Conservation (phyloP, 2,888 invertebrate genomes). For the Coleophora flavipennella region DNA sequence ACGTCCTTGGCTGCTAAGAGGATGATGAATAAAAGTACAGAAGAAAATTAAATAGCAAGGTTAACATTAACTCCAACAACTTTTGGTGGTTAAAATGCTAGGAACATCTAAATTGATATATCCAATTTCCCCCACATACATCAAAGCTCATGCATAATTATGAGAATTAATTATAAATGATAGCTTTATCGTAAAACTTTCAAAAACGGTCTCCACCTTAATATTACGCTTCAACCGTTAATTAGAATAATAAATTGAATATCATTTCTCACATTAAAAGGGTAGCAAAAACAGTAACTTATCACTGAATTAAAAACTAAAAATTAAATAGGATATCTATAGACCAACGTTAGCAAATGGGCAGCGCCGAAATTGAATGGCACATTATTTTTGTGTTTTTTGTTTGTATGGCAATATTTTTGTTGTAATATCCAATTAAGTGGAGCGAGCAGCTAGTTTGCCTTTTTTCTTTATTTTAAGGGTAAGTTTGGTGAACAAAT, state of each 20-base stretch:
- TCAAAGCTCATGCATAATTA: conserved; percentile 2
- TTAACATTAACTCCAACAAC: too few relatives aligned
- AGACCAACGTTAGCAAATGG: conserved; percentile 59
- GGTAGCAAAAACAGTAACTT: conserved; percentile 14
- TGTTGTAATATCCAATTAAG: conserved; percentile 67
- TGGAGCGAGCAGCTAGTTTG: conserved; percentile 44
- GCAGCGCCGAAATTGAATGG: conserved; percentile 48
- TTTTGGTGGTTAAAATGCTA: too few relatives aligned
- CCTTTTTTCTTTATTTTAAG: conserved; percentile 50
- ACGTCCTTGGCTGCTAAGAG: too few relatives aligned
- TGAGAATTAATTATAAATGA: conserved; percentile 22
- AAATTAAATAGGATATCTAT: conserved; percentile 24
- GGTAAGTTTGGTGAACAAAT: conserved; percentile 57
- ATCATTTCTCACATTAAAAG: conserved; percentile 16
- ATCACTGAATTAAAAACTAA: conserved; percentile 7
- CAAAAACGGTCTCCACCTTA: conserved; percentile 27
- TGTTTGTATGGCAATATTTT: conserved; percentile 55
- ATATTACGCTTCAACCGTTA: conserved; percentile 41
- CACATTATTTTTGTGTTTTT: conserved; percentile 32
- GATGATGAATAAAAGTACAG: too few relatives aligned
- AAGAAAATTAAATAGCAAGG: too few relatives aligned
- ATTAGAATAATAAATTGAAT: conserved; percentile 56
- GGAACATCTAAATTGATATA: too few relatives aligned
- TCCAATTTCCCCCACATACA: too few relatives aligned
- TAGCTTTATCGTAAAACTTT: too few relatives aligned